Conservation (phyloP, 2,888 invertebrate species). For the Sminthurides aquaticus region DNA sequence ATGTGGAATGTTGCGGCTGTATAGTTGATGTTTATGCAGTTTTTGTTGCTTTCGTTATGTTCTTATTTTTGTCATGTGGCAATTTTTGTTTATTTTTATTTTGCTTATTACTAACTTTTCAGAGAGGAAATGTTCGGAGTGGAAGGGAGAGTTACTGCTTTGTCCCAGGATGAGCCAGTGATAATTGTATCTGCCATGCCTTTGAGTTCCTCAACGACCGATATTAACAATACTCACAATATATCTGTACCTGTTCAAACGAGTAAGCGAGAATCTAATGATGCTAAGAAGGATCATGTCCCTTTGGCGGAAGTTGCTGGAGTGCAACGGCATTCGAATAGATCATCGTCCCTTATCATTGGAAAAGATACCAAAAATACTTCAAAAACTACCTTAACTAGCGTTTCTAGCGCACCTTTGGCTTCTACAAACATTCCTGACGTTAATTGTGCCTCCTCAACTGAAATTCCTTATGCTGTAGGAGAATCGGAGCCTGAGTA, state of each 20-base stretch:
- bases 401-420: background rate
- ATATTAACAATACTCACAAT: background rate
- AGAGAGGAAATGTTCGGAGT: conserved; percentile 42
- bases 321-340: background rate
- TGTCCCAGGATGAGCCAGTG: conserved; percentile 12
- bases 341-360: background rate
- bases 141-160: conserved; percentile 41
- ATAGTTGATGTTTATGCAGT: no score
- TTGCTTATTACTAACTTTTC: conserved; percentile 12
- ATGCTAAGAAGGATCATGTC: background rate
- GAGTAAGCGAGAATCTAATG: background rate
- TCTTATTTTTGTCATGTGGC: conserved; percentile 26
- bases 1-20: no score
- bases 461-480: background rate
- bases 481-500: background rate
- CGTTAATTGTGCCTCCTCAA: background rate
- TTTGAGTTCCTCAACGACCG: background rate
- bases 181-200: background rate
- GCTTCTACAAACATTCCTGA: background rate
- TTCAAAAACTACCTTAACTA: background rate
- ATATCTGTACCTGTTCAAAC: background rate
- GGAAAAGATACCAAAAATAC: background rate
- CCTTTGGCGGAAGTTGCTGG: background rate
- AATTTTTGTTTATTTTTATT: conserved; percentile 22
- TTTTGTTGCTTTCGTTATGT: no score